Evolutionary conservation across 2,113 vertebrate species (phyloP).

Genomic region (Cichladusa arquata): DNA sequence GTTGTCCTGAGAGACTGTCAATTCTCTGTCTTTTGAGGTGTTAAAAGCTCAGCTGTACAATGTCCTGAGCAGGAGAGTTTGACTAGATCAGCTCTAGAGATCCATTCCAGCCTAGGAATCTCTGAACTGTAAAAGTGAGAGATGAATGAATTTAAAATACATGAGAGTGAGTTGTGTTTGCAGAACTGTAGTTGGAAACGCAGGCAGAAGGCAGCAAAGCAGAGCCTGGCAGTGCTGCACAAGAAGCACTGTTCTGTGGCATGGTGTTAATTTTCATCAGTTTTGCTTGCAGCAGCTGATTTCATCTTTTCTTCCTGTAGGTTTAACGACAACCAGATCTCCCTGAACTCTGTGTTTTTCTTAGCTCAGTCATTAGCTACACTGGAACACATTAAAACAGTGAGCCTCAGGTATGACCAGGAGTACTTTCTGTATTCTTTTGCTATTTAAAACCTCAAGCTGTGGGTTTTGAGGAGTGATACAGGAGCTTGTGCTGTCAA

Average conservation of each 20-base stretch:
- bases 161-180: neutral
- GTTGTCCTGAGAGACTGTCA: neutral
- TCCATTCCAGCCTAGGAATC: neutral
- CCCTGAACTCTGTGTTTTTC: constrained; percentile 63
- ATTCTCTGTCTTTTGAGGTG: neutral
- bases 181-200: neutral
- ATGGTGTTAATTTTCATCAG: neutral
- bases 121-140: neutral
- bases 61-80: neutral
- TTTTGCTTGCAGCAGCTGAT: neutral
- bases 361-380: constrained; percentile 70
- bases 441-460: neutral
- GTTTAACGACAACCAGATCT: constrained; percentile 75
- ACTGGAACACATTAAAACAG: constrained; percentile 40
- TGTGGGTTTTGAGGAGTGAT: neutral
- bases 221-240: neutral
- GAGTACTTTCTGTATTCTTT: neutral
- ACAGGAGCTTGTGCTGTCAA: neutral
- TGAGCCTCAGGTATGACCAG: constrained; percentile 77
- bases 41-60: neutral
- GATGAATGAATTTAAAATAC: neutral
- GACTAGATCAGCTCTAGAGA: neutral
- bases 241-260: rapidly evolving
- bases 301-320: constrained; percentile 61
- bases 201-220: neutral